Evolutionary conservation across 1,140 invertebrate genomes (phyloP).

Genomic region (Drosophila suzukii): DNA sequence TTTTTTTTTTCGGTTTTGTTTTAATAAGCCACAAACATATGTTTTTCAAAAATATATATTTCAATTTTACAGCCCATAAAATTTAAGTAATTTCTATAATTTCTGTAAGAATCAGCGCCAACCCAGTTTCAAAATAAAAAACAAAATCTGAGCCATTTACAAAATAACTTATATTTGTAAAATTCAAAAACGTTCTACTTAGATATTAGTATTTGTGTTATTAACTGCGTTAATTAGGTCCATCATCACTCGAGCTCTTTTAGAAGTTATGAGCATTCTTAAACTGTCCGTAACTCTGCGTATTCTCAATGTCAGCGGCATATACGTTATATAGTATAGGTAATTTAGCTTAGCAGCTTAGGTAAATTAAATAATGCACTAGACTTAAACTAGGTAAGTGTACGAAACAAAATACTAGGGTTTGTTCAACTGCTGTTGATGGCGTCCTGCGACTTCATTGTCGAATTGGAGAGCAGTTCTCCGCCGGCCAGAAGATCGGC

Average conservation of each 20-base stretch:
- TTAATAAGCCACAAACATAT: background rate
- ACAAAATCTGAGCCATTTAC: conserved; percentile 40
- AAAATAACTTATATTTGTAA: conserved; percentile 69
- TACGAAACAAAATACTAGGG: conserved; percentile 53
- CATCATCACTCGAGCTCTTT: conserved; percentile 49
- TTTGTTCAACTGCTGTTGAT: conserved; percentile 55
- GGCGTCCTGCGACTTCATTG: conserved; percentile 63
- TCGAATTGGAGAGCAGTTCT: conserved; percentile 50
- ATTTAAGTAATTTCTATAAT: too few relatives aligned
- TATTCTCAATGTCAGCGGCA: conserved; percentile 23
- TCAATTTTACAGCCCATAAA: background rate
- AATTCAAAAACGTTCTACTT: conserved; percentile 74
- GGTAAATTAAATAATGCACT: conserved; percentile 58
- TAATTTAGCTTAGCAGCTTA: conserved; percentile 50
- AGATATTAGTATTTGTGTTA: conserved; percentile 56
- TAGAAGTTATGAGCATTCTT: conserved; percentile 70
- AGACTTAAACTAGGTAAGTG: conserved; percentile 50
- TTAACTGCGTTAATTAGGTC: conserved; percentile 58
- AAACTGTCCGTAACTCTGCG: conserved; percentile 31
- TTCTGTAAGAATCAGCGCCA: conserved; percentile 1
- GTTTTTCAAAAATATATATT: background rate
- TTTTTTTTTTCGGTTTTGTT: background rate
- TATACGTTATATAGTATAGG: conserved; percentile 22
- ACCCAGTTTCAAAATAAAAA: conserved; percentile 22
- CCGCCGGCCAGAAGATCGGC: conserved; percentile 50